A percentile compares a stretch with the other conserved stretches of the same genome.
phyloP scores from a whole-genome alignment of 2,113 vertebrate species.

The Ceyx melanurus region DNA sequence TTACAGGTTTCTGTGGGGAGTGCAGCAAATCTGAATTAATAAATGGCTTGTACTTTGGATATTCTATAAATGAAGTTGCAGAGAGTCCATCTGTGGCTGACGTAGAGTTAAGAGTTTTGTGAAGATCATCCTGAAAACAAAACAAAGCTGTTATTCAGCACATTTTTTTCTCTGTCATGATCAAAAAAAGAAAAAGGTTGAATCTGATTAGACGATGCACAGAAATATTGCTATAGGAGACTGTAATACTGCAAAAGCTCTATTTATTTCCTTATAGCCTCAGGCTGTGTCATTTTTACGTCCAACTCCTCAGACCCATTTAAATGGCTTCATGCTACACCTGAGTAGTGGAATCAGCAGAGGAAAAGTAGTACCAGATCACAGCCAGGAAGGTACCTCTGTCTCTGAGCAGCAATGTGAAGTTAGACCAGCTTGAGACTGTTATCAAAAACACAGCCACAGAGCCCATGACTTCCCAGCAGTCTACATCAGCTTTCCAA shows the following conservation, averaged over 20 bases:
- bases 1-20: slow-evolving; percentile 74
- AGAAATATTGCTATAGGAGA: neutral
- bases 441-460: fast-evolving
- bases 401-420: neutral
- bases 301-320: neutral
- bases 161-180: neutral
- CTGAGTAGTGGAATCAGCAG: neutral
- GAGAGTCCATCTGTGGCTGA: slow-evolving; percentile 75
- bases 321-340: neutral
- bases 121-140: slow-evolving; percentile 61
- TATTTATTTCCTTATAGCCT: neutral
- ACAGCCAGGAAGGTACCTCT: neutral
- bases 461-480: neutral
- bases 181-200: neutral
- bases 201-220: neutral
- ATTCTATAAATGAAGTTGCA: slow-evolving; percentile 81
- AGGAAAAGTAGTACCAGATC: neutral
- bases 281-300: neutral
- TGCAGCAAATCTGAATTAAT: slow-evolving; percentile 78
- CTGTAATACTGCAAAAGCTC: neutral
- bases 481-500: neutral
- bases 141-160: neutral
- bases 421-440: neutral
- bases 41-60: slow-evolving; percentile 84
- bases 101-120: slow-evolving; percentile 6